Evolutionary conservation across 2,797 vertebrate species (phyloP), one percentile per base, ranked within the genome.

Genomic region (Coranthus polyacanthus): DNA sequence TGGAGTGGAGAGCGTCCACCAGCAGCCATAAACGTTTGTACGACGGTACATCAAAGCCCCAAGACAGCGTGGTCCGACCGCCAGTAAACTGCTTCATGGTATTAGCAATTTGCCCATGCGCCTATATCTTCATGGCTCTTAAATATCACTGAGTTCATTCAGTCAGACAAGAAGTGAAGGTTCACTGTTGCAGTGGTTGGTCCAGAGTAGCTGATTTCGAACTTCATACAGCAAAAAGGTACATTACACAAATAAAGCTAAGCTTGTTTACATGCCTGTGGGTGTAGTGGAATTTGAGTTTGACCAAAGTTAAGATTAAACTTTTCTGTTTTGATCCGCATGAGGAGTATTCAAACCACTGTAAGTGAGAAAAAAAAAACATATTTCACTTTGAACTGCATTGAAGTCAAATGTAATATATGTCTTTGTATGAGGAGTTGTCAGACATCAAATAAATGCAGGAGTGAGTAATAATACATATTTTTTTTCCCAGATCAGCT

Each of bases 1-100:
- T 86, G 94, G 94, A 53, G 52, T 13, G 36, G 12, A 6, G 26
- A 90, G 94, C 94, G 94, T 94, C 92, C 94, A 91, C 92, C 92
- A 89, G 94, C 92, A 71, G 94, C 90, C 92, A 90, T 93, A 93
- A 94, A 95, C 94, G 93, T 95, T 82, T 75, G 92, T 90, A 65
- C 85, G 93, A 94, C 87, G 92, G 85, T 75, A 96, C 95, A 95
- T 97, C 96, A 97, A 97, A 97, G 93, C 17, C 82, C 88, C 85
- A 71, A 84, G 93, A 94, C 94, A 94, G 89, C 90, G 83, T 75
- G 90, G 90, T 94, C 93, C 92, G 92, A 83, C 91, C 93, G 91
- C 92, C 92, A 90, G 93, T 94, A 95, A 96, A 96, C 92, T 72
- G 67, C 84, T 86, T 86, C 68, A 65, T 18, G 78, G 82, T 87